Evolutionary conservation across 2,888 invertebrate genomes (phyloP).

Genomic region (Chloroclystis v-ata): DNA sequence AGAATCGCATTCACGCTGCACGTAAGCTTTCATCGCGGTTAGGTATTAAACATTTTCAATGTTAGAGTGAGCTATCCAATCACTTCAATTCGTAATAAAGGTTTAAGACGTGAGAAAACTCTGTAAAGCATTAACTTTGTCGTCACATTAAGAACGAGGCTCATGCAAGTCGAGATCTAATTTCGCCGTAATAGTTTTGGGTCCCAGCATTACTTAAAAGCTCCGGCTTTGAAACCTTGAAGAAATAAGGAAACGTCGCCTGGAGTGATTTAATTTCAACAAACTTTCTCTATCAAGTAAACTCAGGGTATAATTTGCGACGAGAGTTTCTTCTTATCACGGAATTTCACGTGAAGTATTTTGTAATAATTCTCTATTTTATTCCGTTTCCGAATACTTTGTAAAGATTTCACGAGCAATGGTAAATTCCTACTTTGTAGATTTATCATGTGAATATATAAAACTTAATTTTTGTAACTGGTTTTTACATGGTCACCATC

Average conservation of each 20-base stretch:
- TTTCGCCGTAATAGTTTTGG: constrained; percentile 37
- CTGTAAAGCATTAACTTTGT: neutral
- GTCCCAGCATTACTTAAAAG: constrained; percentile 42
- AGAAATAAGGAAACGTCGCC: constrained; percentile 59
- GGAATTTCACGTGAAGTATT: constrained; percentile 74
- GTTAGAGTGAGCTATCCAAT: constrained; percentile 27
- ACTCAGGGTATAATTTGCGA: constrained; percentile 73
- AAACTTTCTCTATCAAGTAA: constrained; percentile 73
- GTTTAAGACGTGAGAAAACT: constrained; percentile 16
- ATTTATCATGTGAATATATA: too few relatives aligned
- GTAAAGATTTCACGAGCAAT: neutral
- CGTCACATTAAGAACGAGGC: constrained; percentile 1
- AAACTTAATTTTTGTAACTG: too few relatives aligned
- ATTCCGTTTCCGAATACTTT: constrained; percentile 37
- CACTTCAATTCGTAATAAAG: constrained; percentile 18
- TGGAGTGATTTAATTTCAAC: constrained; percentile 69
- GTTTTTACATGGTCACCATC: too few relatives aligned
- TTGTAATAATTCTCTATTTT: constrained; percentile 65
- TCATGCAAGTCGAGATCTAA: constrained; percentile 20
- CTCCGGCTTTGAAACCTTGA: constrained; percentile 43
- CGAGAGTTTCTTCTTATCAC: constrained; percentile 71
- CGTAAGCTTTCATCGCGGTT: constrained; percentile 53
- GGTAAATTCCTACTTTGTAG: too few relatives aligned
- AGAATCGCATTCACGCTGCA: constrained; percentile 53
- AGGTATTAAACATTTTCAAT: constrained; percentile 44